These are phyloP conservation scores for Macropodus opercularis DNA, from an alignment of 2,797 vertebrate genomes.

Conservation along the genomic window DNA sequence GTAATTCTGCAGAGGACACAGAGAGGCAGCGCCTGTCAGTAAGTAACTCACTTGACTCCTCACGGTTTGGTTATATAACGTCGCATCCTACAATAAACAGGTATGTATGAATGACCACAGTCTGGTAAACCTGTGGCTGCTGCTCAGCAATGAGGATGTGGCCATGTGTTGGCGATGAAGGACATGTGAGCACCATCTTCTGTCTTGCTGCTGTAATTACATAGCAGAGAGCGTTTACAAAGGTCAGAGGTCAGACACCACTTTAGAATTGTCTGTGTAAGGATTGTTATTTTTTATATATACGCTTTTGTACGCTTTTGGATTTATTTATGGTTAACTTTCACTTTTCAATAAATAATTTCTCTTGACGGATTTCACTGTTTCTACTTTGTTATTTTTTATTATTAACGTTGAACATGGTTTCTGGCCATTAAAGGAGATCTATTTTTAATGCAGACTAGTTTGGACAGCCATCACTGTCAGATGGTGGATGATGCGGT, in stretches of 20 bases:
- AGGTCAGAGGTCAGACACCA: constrained; percentile 2
- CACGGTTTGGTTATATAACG: constrained; percentile 45
- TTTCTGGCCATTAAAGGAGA: background rate
- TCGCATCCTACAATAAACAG: constrained; percentile 45
- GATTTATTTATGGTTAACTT: too few species aligned
- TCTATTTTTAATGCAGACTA: background rate
- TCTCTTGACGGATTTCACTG: too few species aligned
- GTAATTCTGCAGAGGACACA: constrained; percentile 40
- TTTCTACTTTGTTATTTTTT: background rate
- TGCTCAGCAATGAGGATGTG: constrained; percentile 1
- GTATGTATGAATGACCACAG: constrained; percentile 14
- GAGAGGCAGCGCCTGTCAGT: constrained; percentile 35
- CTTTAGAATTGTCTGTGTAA: too few species aligned
- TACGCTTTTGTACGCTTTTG: background rate
- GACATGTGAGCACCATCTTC: constrained; percentile 44
- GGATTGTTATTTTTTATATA: background rate
- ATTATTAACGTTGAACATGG: background rate
- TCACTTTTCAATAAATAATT: background rate
- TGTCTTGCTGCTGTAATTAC: constrained; percentile 41
- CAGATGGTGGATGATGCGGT: background rate
- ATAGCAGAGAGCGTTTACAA: too few species aligned
- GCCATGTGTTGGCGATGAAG: background rate
- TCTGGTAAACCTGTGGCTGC: constrained; percentile 23
- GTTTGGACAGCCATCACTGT: background rate
- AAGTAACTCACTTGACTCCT: constrained; percentile 35